Percentiles rank a stretch among this genome's conserved stretches.
phyloP scores from a whole-genome alignment of 1,140 invertebrate genomes.

The Dreissena polymorpha region DNA sequence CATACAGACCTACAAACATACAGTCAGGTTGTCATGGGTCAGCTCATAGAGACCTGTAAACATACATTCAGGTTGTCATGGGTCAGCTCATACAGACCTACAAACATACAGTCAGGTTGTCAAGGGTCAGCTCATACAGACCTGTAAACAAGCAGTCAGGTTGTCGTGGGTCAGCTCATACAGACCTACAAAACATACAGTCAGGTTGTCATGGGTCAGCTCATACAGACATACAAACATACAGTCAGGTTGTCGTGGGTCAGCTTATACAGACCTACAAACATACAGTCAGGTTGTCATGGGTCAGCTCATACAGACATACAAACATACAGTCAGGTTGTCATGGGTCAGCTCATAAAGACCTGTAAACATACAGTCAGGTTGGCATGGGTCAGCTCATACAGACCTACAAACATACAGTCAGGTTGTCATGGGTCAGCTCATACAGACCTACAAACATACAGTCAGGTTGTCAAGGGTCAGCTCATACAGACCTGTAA shows the following conservation, averaged over 20 bases:
- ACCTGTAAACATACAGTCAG: no score
- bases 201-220: constrained; percentile 79
- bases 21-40: constrained; percentile 80
- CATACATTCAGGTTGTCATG: constrained; percentile 80
- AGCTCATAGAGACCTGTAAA: constrained; percentile 77
- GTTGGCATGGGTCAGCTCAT: constrained; percentile 78
- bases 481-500: constrained; percentile 76
- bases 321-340: constrained; percentile 80
- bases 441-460: constrained; percentile 75
- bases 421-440: constrained; percentile 79
- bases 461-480: constrained; percentile 80
- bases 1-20: no score
- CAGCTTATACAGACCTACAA: constrained; percentile 76
- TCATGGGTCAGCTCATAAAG: constrained; percentile 78
- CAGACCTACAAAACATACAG: no score
- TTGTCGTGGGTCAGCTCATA: constrained; percentile 79
- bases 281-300: constrained; percentile 81
- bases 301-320: constrained; percentile 75
- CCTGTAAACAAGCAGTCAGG: no score
- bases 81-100: constrained; percentile 76
- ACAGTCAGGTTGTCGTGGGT: constrained; percentile 80
- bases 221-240: constrained; percentile 75
- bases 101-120: constrained; percentile 81
- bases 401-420: no score
- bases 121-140: constrained; percentile 76